A percentile compares a stretch with the other conserved stretches of the same genome.
These are phyloP conservation scores for Anastrepha ludens DNA, from an alignment of 1,140 invertebrate species.

Conservation along the genomic window DNA sequence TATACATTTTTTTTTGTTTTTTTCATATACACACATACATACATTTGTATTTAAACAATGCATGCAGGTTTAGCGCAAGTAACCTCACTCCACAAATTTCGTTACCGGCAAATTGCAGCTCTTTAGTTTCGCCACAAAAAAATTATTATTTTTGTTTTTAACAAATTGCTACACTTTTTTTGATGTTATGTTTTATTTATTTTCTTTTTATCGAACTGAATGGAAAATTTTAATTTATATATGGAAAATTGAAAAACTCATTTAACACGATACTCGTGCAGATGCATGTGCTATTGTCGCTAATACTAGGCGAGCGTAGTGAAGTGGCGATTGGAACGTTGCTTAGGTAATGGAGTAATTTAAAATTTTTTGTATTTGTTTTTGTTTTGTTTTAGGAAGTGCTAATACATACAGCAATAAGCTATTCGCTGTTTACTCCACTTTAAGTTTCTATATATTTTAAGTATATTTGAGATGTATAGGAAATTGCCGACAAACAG, in stretches of 20 bases:
- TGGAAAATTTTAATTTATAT: slow-evolving; percentile 1
- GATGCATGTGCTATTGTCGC: background rate
- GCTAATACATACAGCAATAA: background rate
- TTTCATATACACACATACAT: too few species aligned
- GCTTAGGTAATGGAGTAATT: background rate
- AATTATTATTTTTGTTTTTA: background rate
- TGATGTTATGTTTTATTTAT: background rate
- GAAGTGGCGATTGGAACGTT: background rate
- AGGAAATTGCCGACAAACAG: too few species aligned
- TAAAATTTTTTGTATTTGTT: background rate
- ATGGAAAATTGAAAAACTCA: background rate
- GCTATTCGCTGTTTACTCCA: background rate
- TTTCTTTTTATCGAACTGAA: background rate
- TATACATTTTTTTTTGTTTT: too few species aligned
- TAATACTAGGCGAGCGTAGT: background rate
- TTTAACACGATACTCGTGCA: background rate
- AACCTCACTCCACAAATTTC: too few species aligned
- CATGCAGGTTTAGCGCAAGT: too few species aligned
- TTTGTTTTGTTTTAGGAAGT: background rate
- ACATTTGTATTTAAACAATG: too few species aligned
- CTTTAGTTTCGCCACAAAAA: background rate
- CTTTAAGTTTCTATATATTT: too few species aligned
- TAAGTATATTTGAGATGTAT: too few species aligned
- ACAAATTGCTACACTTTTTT: background rate
- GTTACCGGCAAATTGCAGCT: background rate